Base-by-base conservation (phyloP, 2,888 invertebrate species). In the Dastarcus helophoroides region DNA sequence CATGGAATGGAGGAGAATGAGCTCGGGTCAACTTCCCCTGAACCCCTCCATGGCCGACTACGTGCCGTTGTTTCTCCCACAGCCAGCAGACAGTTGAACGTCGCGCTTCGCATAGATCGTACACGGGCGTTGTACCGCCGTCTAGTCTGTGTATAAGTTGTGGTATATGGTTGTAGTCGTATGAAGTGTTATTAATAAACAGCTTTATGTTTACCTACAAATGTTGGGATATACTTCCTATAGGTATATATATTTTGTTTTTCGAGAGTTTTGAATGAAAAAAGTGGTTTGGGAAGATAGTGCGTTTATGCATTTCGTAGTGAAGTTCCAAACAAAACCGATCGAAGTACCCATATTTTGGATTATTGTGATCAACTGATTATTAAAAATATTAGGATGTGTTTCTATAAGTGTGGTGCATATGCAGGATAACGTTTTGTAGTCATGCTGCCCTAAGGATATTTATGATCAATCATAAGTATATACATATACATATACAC, bases 201-300 rank as follows among this genome's bases (percentile, higher is more conserved):
- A 47, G 42, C 54, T 60, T 65, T 65, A 67, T 67, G 66, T 65
- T 59, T 62, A 63, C 67, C 65, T 64, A 67, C 69, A 67, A 69
- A 73, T 70, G 69, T 67, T 73, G 72, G 73, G 73, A 67, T 72
- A 73, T 69, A 73, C 75, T 69, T 63, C 67, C 62, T 75, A 71
- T 67, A 71, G 69, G 67, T 68, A 68, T 24, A 33, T 29, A 33
- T 38, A 34, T 35, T 37, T 35, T 16, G 22, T 24, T 33, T 27
- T 26, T 42, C 35, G 14, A 7, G 6, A n/a, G n/a, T 17, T 17
- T 7, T 17, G 19, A n/a, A 17, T 17, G n/a, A 17, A 17, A 17
- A 17, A 17, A 17, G 19, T 17, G 19, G n/a, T 17, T 17, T 17
- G n/a, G 6, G n/a, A 17, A 7, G 39, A 41, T 36, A 41, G 40